Base-by-base conservation (phyloP, 2,113 vertebrate genomes). In the Atrichornis clamosus region DNA sequence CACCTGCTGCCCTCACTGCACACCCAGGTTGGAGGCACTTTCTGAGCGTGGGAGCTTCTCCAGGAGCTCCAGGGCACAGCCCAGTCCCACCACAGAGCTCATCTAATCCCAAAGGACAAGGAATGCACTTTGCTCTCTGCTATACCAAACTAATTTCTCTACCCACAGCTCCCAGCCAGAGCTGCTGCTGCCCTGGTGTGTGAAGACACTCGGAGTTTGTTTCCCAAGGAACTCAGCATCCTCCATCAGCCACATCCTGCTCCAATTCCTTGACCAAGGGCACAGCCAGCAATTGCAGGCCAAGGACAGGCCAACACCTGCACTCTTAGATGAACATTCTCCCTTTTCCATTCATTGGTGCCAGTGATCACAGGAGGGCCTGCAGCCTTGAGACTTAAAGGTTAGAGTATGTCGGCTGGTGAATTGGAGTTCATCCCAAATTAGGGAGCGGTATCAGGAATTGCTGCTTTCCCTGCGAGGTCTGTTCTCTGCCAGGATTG, bases 11-110 rank as follows among this genome's bases (percentile, higher is more conserved):
- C 50, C 28, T 60, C 32, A 7, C 1, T 0, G 46, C 50, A 41
- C 1, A 0, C 32, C 39, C 18, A 2, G 12, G 1, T 15, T 28
- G 2, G 28, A 46, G 32, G 26, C 28, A 42, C 28, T 15, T 41
- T 35, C 53, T 2, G 5, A 26, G 17, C 2, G 8, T 10, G 65
- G 26, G 35, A 79, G 13, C 26, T 60, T 47, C 63, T 47, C 62
- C 42, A 5, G 1, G 49, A 78, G 35, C 35, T 64, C 33, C 81
- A 56, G 73, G 55, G 21, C 33, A 67, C 14, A 24, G 42, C 59
- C 49, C 53, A 15, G 15, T 26, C 55, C 58, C 65, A 30, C 23
- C 70, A 37, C 41, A 70, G 53, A 88, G 41, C 63, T 73, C 72
- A 49, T 17, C 83, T 56, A 35, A 58, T 52, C 53, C 59, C 63